A percentile compares a stretch with the other conserved stretches of the same genome.
phyloP scores from a whole-genome alignment of 1,140 invertebrate genomes.

The Drosophila subobscura region DNA sequence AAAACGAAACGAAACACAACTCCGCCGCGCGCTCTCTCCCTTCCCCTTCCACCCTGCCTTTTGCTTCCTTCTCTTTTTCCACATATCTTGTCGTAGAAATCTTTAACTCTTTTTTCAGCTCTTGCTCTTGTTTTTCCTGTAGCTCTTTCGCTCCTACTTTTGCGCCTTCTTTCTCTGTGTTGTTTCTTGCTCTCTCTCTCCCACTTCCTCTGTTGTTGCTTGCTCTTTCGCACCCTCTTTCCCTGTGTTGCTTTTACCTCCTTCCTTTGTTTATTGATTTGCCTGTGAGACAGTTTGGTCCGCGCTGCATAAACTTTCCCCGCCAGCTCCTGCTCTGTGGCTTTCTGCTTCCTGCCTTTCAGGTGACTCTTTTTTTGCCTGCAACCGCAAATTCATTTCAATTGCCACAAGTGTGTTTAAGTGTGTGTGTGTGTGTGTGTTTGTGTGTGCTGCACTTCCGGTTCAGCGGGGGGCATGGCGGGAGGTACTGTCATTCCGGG shows the following conservation, averaged over 20 bases:
- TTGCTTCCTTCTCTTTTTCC: background rate
- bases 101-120: no score
- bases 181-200: background rate
- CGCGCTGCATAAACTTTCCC: slow-evolving; percentile 26
- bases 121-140: no score
- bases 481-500: slow-evolving; percentile 39
- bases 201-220: slow-evolving; percentile 2
- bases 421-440: slow-evolving; percentile 22
- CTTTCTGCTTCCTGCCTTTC: slow-evolving; percentile 20
- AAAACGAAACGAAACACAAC: no score
- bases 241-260: background rate
- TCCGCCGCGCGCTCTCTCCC: no score
- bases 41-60: no score
- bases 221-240: background rate
- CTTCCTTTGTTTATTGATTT: slow-evolving; percentile 38
- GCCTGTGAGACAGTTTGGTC: slow-evolving; percentile 40
- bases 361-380: slow-evolving; percentile 59
- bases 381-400: slow-evolving; percentile 77
- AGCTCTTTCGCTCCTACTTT: no score
- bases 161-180: no score
- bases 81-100: no score
- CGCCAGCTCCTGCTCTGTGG: slow-evolving; percentile 16
- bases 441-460: slow-evolving; percentile 66
- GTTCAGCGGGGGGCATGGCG: slow-evolving; percentile 10
- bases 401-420: slow-evolving; percentile 51